Evolutionary conservation across 2,113 vertebrate genomes (phyloP), one percentile per base, ranked within the genome.

Genomic region (Plotosus lineatus): DNA sequence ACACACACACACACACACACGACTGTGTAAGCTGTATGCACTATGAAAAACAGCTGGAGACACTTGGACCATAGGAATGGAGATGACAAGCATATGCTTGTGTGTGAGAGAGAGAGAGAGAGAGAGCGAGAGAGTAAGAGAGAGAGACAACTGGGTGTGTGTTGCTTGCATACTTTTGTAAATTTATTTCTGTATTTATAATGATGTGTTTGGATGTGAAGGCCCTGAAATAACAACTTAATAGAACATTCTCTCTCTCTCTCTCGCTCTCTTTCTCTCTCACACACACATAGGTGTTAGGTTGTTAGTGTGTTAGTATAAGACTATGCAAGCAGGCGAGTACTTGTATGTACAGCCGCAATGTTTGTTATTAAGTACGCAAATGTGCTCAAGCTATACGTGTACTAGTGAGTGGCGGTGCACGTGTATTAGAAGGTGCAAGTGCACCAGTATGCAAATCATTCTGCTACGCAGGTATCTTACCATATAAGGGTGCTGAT

Each of bases 11-110:
- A 38, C 77, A 79, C 38, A 79, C 50, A 79, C 50, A 79, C 0
- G 36, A 38, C 21, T 66, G 11, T 68, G 65, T 38, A 69, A 69
- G 66, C 66, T 51, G 75, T 50, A 68, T 80, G 82, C 78, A 80
- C 85, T 82, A 87, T 80, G 80, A 61, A 83, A 87, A 88, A 85
- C 80, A 85, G 86, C 85, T 86, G 88, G 83, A 87, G 86, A 63
- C 33, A 72, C 50, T 75, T 40, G 56, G 58, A 60, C n/a, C 60
- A 51, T 82, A 73, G 65, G 46, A 83, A 77, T 53, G 14, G 17
- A 80, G 36, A 31, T 63, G 33, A 61, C n/a, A 72, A 82, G 36
- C 50, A 71, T 80, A 82, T 83, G 74, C 74, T 51, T 71, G 65
- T 79, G 69, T 68, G 46, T 38, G 69, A 38, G 28, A 26, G 36